A percentile compares a stretch with the other conserved stretches of the same genome.
phyloP scores from a whole-genome alignment of 2,113 vertebrate species.

The Psettodes erumei region DNA sequence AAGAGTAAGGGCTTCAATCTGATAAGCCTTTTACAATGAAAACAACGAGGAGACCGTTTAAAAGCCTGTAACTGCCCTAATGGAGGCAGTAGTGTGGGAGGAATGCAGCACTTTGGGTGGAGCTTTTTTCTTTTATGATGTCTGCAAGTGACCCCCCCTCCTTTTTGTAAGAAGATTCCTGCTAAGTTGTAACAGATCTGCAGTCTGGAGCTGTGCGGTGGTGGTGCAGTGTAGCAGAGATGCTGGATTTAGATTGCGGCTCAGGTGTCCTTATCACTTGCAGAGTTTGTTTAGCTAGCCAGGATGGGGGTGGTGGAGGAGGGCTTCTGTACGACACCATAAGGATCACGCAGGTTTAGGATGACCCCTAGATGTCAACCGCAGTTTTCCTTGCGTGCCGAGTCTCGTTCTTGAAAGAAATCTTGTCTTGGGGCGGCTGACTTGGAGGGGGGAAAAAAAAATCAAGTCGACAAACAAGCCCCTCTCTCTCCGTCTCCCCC shows the following conservation, averaged over 20 bases:
- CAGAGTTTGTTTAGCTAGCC: constrained; percentile 5
- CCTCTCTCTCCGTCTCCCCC: not conserved
- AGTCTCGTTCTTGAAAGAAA: constrained; percentile 2
- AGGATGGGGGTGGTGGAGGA: not conserved
- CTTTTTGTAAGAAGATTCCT: constrained; percentile 56
- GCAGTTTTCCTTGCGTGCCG: constrained; percentile 2
- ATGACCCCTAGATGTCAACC: constrained; percentile 5
- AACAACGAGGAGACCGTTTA: constrained; percentile 64
- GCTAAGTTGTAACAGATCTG: constrained; percentile 54
- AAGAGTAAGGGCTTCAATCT: constrained; percentile 47
- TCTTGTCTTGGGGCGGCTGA: too few relatives aligned
- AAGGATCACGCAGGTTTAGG: constrained; percentile 6
- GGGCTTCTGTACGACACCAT: constrained; percentile 18
- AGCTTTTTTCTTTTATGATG: constrained; percentile 46
- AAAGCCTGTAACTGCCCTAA: constrained; percentile 52
- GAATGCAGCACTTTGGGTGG: constrained; percentile 68
- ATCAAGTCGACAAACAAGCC: constrained; percentile 26
- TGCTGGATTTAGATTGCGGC: constrained; percentile 52
- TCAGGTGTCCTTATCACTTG: constrained; percentile 33
- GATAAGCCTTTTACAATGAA: constrained; percentile 70
- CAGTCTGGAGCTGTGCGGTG: constrained; percentile 32
- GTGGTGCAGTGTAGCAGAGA: constrained; percentile 42
- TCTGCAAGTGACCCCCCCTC: constrained; percentile 30
- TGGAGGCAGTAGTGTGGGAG: constrained; percentile 39
- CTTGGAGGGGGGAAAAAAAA: too few relatives aligned